Percentiles rank a stretch among this genome's conserved stretches.
phyloP scores from a whole-genome alignment of 1,140 invertebrate genomes.

The Helicoverpa armigera region DNA sequence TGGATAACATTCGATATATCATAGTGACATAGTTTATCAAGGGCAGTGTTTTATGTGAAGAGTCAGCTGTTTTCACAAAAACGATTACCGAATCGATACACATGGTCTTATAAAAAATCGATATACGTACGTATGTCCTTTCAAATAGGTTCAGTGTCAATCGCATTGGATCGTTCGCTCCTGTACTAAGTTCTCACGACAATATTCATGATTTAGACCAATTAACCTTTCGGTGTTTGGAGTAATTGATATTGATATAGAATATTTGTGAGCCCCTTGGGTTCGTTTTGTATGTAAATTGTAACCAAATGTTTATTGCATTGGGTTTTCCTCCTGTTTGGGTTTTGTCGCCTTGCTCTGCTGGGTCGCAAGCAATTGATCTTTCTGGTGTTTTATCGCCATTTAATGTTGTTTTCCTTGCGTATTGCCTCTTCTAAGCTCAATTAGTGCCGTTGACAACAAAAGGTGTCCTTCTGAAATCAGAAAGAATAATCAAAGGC shows the following conservation, averaged over 20 bases:
- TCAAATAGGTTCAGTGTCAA: constrained; percentile 14
- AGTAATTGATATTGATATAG: constrained; percentile 12
- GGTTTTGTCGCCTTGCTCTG: too few species aligned
- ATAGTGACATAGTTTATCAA: not conserved
- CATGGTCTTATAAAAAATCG: not conserved
- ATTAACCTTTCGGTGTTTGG: constrained; percentile 42
- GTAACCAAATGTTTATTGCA: not conserved
- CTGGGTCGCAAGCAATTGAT: too few species aligned
- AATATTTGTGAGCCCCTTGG: not conserved
- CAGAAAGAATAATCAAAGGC: too few species aligned
- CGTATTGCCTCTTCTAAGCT: too few species aligned
- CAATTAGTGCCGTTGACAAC: too few species aligned
- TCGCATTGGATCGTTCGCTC: not conserved
- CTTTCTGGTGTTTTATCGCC: too few species aligned
- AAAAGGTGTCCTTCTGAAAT: too few species aligned
- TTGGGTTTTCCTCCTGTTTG: too few species aligned
- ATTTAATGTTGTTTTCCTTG: too few species aligned
- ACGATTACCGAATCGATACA: constrained; percentile 1
- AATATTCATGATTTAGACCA: constrained; percentile 29
- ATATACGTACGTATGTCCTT: not conserved
- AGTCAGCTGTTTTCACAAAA: not conserved
- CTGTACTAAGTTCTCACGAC: constrained; percentile 14
- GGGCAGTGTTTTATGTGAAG: constrained; percentile 1
- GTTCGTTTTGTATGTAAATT: not conserved
- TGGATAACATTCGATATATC: too few species aligned